Evolutionary conservation across 2,797 vertebrate species (phyloP), one percentile per base, ranked within the genome.

Genomic region (Neostethus bicornis): DNA sequence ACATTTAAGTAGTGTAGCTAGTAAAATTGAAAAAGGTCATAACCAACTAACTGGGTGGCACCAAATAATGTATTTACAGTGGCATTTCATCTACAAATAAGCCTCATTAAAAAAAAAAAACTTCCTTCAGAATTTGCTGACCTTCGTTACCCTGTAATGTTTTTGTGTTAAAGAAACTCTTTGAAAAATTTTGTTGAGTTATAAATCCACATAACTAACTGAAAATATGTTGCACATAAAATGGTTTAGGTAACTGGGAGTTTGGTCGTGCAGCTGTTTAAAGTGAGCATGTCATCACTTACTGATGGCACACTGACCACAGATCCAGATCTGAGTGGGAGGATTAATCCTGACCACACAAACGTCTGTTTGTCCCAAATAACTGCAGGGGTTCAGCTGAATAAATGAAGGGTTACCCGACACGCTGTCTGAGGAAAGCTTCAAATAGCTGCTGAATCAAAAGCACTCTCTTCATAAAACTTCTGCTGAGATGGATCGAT

Each of bases 371-470:
- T 79, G 49, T 71, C 19, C 35, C 17, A 44, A 11, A 67, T 34
- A 59, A 54, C 35, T 17, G 28, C 31, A 35, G 14, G 14, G 26
- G 35, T 31, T 41, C 49, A 31, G 32, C 21, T 39, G 32, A 48
- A 47, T 19, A 51, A 74, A 75, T 43, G 20, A 50, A 31, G 12
- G 28, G 19, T 37, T 61, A 42, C 14, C 3, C 38, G 21, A 32
- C 16, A 16, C 2, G 12, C 39, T 50, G 35, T 59, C 61, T 66
- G 31, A 41, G 70, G 14, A 56, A 34, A 19, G 9, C 47, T 57
- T 24, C 31, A 69, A 56, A 71, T 34, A 74, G 32, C 64, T 45
- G 25, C 51, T 29, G 35, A 17, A 66, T 66, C 28, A 55, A 54
- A 53, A 28, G 20, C 26, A 3, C 7, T 19, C 11, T 17, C n/a